Conservation (phyloP, 2,113 vertebrate species). For the Carassius carassius region DNA sequence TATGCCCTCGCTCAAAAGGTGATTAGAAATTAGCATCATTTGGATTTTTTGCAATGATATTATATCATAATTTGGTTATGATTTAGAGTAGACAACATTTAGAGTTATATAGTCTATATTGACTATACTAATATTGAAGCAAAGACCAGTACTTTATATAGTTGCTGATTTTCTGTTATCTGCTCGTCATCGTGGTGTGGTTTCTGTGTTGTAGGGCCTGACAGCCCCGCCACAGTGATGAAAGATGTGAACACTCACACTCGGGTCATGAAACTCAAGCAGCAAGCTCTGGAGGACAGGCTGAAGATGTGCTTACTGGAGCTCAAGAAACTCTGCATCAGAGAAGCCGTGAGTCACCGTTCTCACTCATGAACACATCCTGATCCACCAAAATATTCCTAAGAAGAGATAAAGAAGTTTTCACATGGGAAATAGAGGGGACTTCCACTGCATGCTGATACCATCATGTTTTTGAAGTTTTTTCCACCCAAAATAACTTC, state of each 20-base stretch:
- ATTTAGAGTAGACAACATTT: neutral
- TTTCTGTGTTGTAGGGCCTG: conserved; percentile 71
- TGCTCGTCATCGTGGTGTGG: neutral
- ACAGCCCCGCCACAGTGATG: conserved; percentile 77
- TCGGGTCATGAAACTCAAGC: conserved; percentile 79
- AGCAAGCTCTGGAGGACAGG: conserved; percentile 78
- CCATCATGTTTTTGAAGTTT: neutral
- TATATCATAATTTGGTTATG: neutral
- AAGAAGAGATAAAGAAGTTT: neutral
- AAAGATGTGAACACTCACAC: conserved; percentile 83
- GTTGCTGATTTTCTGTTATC: neutral
- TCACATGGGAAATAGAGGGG: neutral
- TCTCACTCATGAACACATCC: neutral
- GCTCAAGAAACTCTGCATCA: conserved; percentile 85
- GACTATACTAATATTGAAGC: too few relatives aligned
- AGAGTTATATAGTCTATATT: neutral
- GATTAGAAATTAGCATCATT: neutral
- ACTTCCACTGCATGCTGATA: neutral
- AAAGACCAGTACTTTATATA: neutral
- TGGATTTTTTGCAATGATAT: neutral
- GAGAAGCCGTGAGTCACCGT: conserved; percentile 82
- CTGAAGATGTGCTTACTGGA: conserved; percentile 84
- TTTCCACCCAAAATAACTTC: neutral
- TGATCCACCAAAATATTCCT: conserved; percentile 7
- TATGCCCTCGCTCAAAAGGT: neutral